phyloP scores from a whole-genome alignment of 2,797 vertebrate genomes.

The Myotis planiceps region DNA sequence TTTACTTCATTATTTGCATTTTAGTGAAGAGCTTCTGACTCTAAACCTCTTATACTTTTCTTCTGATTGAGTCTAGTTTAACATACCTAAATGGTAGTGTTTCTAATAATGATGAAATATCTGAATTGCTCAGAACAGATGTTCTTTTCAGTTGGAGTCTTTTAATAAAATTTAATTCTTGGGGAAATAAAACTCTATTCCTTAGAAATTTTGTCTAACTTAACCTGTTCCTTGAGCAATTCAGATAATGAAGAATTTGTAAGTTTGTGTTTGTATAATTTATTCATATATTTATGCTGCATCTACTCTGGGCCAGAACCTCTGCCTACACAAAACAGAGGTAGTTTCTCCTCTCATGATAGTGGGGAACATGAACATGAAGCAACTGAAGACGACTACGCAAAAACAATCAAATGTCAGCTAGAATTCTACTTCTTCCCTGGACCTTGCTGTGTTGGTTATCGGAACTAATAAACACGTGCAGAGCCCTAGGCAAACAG shows the following conservation, averaged over 20 bases:
- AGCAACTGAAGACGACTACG: neutral
- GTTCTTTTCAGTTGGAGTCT: neutral
- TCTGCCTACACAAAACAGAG: neutral
- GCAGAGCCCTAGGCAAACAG: neutral
- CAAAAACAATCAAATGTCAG: neutral
- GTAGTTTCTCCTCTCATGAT: neutral
- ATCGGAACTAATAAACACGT: neutral
- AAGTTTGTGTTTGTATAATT: neutral
- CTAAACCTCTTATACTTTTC: neutral
- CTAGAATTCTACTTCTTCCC: neutral
- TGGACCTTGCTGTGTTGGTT: neutral
- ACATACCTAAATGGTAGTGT: neutral
- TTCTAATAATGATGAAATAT: constrained; percentile 20
- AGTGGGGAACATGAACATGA: neutral
- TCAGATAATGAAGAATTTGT: neutral
- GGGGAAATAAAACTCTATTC: neutral
- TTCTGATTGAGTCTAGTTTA: neutral
- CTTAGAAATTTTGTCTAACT: neutral
- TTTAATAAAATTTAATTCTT: neutral
- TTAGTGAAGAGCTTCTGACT: neutral
- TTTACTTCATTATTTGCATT: neutral
- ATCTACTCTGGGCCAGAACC: neutral
- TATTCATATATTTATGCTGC: neutral
- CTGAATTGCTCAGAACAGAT: neutral
- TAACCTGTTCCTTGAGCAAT: neutral